Evolutionary conservation across 2,888 invertebrate genomes (phyloP).

Genomic region (Xestia sexstrigata): DNA sequence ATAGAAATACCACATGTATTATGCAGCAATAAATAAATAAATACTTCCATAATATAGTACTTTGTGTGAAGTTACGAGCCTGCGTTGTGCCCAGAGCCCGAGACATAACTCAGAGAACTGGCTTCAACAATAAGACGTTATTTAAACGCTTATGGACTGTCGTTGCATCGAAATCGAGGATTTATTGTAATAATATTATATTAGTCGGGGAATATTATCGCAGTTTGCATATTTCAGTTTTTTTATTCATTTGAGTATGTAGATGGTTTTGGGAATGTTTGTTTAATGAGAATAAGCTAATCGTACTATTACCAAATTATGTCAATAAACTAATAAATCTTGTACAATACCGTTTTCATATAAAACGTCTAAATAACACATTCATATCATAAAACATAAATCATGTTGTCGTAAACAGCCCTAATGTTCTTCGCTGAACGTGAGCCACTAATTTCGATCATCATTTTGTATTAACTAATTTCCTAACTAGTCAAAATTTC

Average conservation of each 20-base stretch:
- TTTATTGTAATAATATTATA: slow-evolving; percentile 67
- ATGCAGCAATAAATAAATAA: slow-evolving; percentile 72
- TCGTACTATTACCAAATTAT: slow-evolving; percentile 3
- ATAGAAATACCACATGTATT: slow-evolving; percentile 51
- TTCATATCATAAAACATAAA: not conserved
- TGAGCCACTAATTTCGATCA: not conserved
- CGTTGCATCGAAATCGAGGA: slow-evolving; percentile 63
- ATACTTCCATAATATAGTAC: slow-evolving; percentile 65
- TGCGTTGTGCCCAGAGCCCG: slow-evolving; percentile 46
- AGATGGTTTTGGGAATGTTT: slow-evolving; percentile 36
- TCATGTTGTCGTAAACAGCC: slow-evolving; percentile 1
- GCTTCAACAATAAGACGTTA: slow-evolving; percentile 58
- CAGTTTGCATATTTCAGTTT: slow-evolving; percentile 56
- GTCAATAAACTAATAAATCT: not conserved
- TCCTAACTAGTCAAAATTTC: slow-evolving; percentile 25
- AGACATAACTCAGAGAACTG: slow-evolving; percentile 54
- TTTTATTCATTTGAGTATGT: slow-evolving; percentile 44
- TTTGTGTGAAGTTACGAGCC: slow-evolving; percentile 68
- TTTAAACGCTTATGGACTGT: slow-evolving; percentile 50
- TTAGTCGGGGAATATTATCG: slow-evolving; percentile 58
- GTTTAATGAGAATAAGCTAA: slow-evolving; percentile 13
- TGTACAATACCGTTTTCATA: not conserved
- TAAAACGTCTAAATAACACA: not conserved
- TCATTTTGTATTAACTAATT: slow-evolving; percentile 13
- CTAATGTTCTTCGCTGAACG: not conserved